phyloP scores from a whole-genome alignment of 53 echinoderm and acorn worm species.

The Zoroaster sp. region DNA sequence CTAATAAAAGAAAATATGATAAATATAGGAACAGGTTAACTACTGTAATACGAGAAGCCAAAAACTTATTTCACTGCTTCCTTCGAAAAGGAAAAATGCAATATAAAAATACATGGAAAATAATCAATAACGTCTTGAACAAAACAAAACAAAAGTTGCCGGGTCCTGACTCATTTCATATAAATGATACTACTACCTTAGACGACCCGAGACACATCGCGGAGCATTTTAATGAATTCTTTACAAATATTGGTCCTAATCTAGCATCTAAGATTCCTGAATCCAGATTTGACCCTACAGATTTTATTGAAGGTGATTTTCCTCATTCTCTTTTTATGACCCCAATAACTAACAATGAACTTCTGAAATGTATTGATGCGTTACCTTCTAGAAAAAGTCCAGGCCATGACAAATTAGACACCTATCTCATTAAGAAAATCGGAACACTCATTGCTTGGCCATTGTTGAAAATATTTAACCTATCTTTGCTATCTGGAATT shows the following conservation, averaged over 20 bases:
- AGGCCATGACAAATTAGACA: not conserved
- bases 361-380: not conserved
- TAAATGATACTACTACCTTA: not conserved
- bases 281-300: not conserved
- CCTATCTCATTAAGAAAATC: not conserved
- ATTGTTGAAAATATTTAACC: not conserved
- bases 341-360: not conserved
- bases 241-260: not conserved
- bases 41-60: too few relatives aligned
- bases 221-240: not conserved
- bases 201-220: not conserved
- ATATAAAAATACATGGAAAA: not conserved
- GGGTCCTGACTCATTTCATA: not conserved
- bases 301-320: not conserved
- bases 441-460: not conserved
- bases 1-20: too few relatives aligned
- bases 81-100: not conserved
- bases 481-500: not conserved
- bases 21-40: too few relatives aligned
- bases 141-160: too few relatives aligned
- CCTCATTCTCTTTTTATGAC: not conserved
- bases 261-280: constrained; percentile 1
- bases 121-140: not conserved
- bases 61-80: too few relatives aligned
- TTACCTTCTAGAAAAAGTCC: not conserved